Evolutionary conservation across 2,113 vertebrate species (phyloP), one percentile per base, ranked within the genome.

Genomic region (Cercopithecus mona): DNA sequence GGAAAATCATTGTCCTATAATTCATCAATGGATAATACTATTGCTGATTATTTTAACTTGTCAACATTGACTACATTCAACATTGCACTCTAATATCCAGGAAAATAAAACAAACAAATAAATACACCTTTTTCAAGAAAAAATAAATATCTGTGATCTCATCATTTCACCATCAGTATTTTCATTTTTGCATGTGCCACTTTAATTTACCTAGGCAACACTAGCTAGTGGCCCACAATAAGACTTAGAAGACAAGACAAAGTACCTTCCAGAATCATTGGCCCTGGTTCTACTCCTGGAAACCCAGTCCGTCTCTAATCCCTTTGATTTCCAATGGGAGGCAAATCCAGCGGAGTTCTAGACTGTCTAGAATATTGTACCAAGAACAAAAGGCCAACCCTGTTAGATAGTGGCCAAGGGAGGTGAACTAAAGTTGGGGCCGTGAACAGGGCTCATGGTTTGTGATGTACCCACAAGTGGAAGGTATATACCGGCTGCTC

Each of bases 401-500:
- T 50, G 18, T 27, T 45, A 14, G 45, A 73, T 12, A 30, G 57
- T 22, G 22, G 45, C n/a, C 3, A 2, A 35, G 40, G 81, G 38
- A 90, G 68, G 0, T 4, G 13, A 7, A 5, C 2, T 17, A 8
- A 43, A 17, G 73, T 0, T 4, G 27, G 30, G 5, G 0, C 78
- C 59, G 40, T 27, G 3, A 45, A 16, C 32, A 2, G 2, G 70
- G 38, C 43, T 40, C 1, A 1, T 25, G 35, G 72, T n/a, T 40
- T 70, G 40, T 13, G 16, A 50, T 57, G 64, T 35, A 14, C 35
- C 32, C 23, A 3, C 8, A 38, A 23, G 30, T 11, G 12, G 48
- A 66, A 32, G 30, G 0, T 13, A 0, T 10, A 1, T 0, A 0
- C 55, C 17, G 14, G 52, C 57, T 48, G 0, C 2, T 84, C 25